Evolutionary conservation across 1,140 invertebrate genomes (phyloP).

Genomic region (Phthorimaea operculella): DNA sequence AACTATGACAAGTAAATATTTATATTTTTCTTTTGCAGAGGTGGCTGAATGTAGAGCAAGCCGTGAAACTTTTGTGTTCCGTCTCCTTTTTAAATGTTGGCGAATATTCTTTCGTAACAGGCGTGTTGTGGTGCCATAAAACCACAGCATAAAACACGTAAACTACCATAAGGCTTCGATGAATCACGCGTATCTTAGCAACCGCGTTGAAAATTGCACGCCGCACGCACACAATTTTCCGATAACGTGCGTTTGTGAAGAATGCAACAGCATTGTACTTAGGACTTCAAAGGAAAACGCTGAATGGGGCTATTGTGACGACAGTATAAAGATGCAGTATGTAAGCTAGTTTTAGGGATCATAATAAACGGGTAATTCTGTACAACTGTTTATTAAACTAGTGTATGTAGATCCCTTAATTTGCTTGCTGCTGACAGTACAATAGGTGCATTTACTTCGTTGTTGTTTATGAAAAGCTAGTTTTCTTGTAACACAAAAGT

Average conservation of each 20-base stretch:
- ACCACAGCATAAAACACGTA: background rate
- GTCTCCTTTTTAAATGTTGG: background rate
- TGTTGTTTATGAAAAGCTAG: too few species aligned
- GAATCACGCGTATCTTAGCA: slow-evolving; percentile 13
- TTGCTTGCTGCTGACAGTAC: too few species aligned
- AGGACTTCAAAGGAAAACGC: too few species aligned
- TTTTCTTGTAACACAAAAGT: too few species aligned
- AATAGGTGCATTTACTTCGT: too few species aligned
- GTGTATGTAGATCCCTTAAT: too few species aligned
- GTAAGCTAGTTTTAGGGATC: too few species aligned
- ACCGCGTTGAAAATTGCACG: slow-evolving; percentile 3
- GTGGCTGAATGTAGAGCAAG: background rate
- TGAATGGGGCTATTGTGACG: too few species aligned
- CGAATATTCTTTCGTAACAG: background rate
- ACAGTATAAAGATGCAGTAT: too few species aligned
- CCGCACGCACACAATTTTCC: background rate
- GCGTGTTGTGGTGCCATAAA: background rate
- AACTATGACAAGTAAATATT: slow-evolving; percentile 45
- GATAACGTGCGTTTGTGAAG: background rate
- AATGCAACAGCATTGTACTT: too few species aligned
- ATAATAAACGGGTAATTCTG: too few species aligned
- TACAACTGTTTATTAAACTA: too few species aligned
- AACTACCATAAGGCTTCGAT: background rate
- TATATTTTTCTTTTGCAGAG: background rate
- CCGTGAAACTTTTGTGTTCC: background rate